Conservation (phyloP, 2,797 vertebrate species). For the Nannoperca australis region DNA sequence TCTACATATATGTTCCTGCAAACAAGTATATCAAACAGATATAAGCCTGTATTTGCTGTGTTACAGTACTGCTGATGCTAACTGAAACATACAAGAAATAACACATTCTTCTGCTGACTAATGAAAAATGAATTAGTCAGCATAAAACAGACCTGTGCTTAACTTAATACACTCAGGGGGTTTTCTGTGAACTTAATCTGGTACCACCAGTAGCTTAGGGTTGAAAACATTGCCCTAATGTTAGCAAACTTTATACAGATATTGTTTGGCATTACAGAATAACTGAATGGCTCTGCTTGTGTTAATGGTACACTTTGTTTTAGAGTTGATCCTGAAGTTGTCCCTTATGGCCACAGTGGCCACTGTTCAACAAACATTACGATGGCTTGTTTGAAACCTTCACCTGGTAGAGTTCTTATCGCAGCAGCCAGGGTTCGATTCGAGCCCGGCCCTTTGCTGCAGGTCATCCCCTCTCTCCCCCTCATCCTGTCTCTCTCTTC, state of each 20-base stretch:
- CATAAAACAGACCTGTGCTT: not conserved
- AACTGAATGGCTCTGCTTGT: not conserved
- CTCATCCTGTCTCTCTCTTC: too few relatives aligned
- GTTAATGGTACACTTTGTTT: not conserved
- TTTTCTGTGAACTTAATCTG: not conserved
- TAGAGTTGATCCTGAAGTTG: not conserved
- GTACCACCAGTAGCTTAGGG: not conserved
- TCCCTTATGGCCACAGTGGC: not conserved
- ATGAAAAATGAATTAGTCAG: not conserved
- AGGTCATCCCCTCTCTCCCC: too few relatives aligned
- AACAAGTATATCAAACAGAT: not conserved
- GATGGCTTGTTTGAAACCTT: not conserved
- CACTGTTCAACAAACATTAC: not conserved
- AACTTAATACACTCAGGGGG: not conserved
- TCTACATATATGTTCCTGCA: not conserved
- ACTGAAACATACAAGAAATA: not conserved
- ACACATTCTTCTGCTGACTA: not conserved
- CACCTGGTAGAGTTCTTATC: too few relatives aligned
- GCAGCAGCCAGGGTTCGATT: too few relatives aligned
- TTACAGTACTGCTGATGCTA: not conserved
- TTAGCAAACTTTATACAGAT: not conserved
- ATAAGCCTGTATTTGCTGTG: not conserved
- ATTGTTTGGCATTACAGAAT: too few relatives aligned
- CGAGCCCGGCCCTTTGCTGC: too few relatives aligned
- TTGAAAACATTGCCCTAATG: not conserved